Percentiles rank a stretch among this genome's conserved stretches.
Evolutionary conservation across 2,113 vertebrate genomes (phyloP).

Genomic region (Seriola quinqueradiata): DNA sequence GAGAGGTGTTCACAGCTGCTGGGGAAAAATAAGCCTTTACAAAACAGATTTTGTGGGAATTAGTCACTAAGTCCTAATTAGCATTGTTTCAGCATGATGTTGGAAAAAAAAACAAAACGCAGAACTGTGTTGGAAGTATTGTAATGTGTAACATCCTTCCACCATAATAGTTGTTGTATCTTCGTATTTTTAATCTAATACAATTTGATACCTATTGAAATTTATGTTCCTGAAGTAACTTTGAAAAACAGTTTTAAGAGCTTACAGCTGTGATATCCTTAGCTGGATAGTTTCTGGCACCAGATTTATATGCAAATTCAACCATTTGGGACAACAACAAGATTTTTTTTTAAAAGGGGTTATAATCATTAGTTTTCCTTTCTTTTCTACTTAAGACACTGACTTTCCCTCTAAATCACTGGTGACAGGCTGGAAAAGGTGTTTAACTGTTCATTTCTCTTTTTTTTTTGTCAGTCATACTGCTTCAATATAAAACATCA

Average conservation of each 20-base stretch:
- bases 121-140: neutral
- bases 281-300: neutral
- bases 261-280: neutral
- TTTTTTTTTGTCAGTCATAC: slow-evolving; percentile 9
- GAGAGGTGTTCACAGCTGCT: neutral
- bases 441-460: neutral
- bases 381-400: neutral
- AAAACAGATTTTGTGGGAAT: slow-evolving; percentile 12
- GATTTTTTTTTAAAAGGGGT: slow-evolving; percentile 7
- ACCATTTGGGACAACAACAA: neutral
- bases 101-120: neutral
- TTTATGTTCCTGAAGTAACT: neutral
- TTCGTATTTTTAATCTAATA: neutral
- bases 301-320: slow-evolving; percentile 28
- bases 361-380: neutral
- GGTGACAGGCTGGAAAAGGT: neutral
- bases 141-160: neutral
- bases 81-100: neutral
- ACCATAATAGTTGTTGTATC: neutral
- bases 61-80: slow-evolving; percentile 21
- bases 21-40: slow-evolving; percentile 13
- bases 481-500: neutral
- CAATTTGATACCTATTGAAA: neutral
- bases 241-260: neutral
- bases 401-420: slow-evolving; percentile 21